phyloP scores from a whole-genome alignment of 2,888 invertebrate species.

The Dicycla oo region DNA sequence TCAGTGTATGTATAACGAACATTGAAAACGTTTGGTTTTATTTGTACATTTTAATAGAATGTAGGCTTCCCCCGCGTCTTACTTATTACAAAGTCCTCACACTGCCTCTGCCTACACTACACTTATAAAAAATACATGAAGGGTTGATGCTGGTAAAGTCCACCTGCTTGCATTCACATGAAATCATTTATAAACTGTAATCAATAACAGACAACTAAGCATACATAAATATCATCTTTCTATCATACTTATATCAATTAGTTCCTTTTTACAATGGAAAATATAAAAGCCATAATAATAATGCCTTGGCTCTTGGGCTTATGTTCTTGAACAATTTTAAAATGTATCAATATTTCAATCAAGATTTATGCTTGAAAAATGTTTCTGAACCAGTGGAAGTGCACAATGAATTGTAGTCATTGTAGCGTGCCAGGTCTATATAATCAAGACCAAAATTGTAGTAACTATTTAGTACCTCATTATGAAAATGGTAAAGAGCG shows the following conservation, averaged over 20 bases:
- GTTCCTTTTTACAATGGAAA: neutral
- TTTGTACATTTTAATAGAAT: too few species aligned
- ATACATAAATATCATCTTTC: too few species aligned
- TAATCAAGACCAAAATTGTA: neutral
- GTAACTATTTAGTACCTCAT: too few species aligned
- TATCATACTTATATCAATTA: neutral
- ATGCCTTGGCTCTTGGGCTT: neutral
- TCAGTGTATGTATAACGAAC: too few species aligned
- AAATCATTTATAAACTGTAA: constrained; percentile 9
- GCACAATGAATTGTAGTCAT: neutral
- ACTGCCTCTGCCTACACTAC: too few species aligned
- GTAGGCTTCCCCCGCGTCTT: too few species aligned
- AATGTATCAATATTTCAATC: neutral
- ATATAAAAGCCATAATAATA: neutral
- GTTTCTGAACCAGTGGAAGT: neutral
- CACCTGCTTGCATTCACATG: constrained; percentile 27
- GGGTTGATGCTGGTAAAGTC: neutral
- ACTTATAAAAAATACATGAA: constrained; percentile 28
- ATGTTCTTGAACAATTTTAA: neutral
- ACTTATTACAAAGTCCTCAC: neutral
- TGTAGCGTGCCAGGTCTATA: neutral
- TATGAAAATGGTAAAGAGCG: neutral
- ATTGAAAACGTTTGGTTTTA: too few species aligned
- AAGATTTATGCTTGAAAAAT: neutral
- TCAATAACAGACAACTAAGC: constrained; percentile 10